Conservation (phyloP, 2,113 vertebrate genomes). For the Rostratula benghalensis region DNA sequence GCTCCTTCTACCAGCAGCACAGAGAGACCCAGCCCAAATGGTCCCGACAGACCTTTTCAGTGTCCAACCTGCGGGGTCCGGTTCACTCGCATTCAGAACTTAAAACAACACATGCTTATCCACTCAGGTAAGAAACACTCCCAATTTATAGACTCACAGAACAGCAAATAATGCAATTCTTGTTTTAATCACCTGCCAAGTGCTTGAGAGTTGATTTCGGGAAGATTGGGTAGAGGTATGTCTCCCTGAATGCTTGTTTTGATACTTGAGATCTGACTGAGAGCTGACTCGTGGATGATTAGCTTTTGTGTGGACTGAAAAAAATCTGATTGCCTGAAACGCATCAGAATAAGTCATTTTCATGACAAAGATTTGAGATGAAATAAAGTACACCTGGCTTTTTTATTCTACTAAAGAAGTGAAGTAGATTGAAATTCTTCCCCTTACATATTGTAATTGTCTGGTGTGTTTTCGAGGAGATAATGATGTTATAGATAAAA, state of each 20-base stretch:
- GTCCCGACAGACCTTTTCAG: conserved; percentile 94
- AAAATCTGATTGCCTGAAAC: not conserved
- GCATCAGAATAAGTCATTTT: not conserved
- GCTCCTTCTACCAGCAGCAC: conserved; percentile 91
- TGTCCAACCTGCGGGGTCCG: conserved; percentile 96
- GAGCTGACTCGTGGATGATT: not conserved
- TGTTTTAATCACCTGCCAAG: not conserved
- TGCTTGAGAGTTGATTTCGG: not conserved
- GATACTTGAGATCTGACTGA: not conserved
- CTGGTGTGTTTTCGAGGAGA: not conserved
- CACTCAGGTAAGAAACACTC: conserved; percentile 89
- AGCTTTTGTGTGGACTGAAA: conserved; percentile 2
- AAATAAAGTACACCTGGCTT: not conserved
- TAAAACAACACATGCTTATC: conserved; percentile 99
- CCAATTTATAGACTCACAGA: not conserved
- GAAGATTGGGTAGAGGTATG: not conserved
- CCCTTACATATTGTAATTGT: not conserved
- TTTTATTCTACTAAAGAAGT: not conserved
- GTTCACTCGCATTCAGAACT: conserved; percentile 98
- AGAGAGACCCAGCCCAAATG: conserved; percentile 89
- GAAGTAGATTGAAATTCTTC: not conserved
- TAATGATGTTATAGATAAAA: not conserved
- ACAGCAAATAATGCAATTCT: not conserved
- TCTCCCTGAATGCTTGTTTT: not conserved
- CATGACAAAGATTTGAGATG: not conserved